Evolutionary conservation across 2,113 vertebrate species (phyloP).

Genomic region (Serinus canaria): DNA sequence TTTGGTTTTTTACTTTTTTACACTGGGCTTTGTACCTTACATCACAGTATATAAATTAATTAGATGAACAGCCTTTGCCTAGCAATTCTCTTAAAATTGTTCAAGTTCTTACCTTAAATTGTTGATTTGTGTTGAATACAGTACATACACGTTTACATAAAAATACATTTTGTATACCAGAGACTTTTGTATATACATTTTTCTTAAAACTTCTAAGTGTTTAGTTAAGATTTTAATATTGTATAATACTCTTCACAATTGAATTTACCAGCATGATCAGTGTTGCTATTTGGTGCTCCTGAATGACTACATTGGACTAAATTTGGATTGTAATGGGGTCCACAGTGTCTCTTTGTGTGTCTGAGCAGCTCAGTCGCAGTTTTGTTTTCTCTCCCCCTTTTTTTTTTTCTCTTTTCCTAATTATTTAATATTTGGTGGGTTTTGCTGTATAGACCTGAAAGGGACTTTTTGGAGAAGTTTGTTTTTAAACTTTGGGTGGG

Average conservation of each 20-base stretch:
- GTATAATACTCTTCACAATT: slow-evolving; percentile 47
- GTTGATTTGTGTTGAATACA: slow-evolving; percentile 50
- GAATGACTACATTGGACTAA: slow-evolving; percentile 21
- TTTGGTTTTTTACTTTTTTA: slow-evolving; percentile 61
- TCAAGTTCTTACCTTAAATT: slow-evolving; percentile 23
- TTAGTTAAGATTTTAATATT: slow-evolving; percentile 60
- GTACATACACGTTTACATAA: slow-evolving; percentile 64
- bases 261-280: slow-evolving; percentile 58
- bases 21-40: slow-evolving; percentile 52
- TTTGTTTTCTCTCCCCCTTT: background rate
- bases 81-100: background rate
- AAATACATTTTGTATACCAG: slow-evolving; percentile 62
- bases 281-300: slow-evolving; percentile 61
- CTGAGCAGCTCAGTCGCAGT: background rate
- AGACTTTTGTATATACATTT: slow-evolving; percentile 69
- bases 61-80: slow-evolving; percentile 29
- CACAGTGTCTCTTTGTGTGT: slow-evolving; percentile 18
- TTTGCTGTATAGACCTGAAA: background rate
- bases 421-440: background rate
- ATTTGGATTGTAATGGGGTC: slow-evolving; percentile 18
- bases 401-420: background rate
- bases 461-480: background rate
- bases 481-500: slow-evolving; percentile 5
- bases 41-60: background rate
- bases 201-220: slow-evolving; percentile 58